Percentiles rank a stretch among this genome's conserved stretches.
Evolutionary conservation across 2,888 invertebrate genomes (phyloP).

Genomic region (Rhodophaea formosa): DNA sequence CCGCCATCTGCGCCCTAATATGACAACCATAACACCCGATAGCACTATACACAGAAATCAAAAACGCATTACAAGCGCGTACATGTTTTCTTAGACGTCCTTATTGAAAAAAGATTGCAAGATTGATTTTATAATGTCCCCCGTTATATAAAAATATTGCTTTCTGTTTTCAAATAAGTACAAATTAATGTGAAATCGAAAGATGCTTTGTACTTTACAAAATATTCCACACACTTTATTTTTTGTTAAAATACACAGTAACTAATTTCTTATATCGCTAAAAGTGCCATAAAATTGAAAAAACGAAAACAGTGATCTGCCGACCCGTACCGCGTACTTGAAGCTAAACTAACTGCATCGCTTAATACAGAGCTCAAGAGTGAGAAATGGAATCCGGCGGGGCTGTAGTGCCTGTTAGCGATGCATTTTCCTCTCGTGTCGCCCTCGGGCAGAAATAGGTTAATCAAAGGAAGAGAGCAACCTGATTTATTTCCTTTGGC

Average conservation of each 20-base stretch:
- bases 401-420: slow-evolving; percentile 8
- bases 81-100: not conserved
- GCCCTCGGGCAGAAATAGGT: slow-evolving; percentile 5
- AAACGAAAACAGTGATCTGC: too few relatives aligned
- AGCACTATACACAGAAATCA: slow-evolving; percentile 25
- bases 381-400: slow-evolving; percentile 9
- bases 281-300: too few relatives aligned
- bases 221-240: too few relatives aligned
- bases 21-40: slow-evolving; percentile 19
- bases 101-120: too few relatives aligned
- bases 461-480: slow-evolving; percentile 3
- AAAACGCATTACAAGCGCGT: slow-evolving; percentile 26
- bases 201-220: too few relatives aligned
- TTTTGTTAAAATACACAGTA: too few relatives aligned
- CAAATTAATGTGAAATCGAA: too few relatives aligned
- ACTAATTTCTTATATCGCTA: too few relatives aligned
- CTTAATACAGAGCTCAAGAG: slow-evolving; percentile 1
- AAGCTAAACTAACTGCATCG: slow-evolving; percentile 13
- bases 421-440: slow-evolving; percentile 5
- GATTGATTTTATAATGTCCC: too few relatives aligned
- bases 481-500: not conserved
- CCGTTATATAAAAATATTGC: too few relatives aligned
- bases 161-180: too few relatives aligned
- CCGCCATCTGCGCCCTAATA: slow-evolving; percentile 9
- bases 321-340: not conserved